These are phyloP conservation scores for Hippocampus kuda DNA, from an alignment of 2,797 vertebrate species.

Conservation along the genomic window DNA sequence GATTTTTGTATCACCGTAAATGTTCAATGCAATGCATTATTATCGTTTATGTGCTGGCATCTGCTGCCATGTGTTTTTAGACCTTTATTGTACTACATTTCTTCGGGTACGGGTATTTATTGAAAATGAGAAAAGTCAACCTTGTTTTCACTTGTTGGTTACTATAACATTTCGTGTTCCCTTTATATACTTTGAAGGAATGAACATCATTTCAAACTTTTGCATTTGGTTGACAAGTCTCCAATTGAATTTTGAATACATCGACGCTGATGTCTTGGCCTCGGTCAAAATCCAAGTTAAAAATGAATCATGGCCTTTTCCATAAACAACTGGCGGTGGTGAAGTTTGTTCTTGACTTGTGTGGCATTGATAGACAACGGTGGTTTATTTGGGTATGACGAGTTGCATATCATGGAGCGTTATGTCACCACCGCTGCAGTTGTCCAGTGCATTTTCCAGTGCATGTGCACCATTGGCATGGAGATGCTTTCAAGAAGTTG, in stretches of 20 bases:
- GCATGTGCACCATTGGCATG: not conserved
- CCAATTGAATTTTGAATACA: too few species aligned
- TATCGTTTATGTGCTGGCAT: not conserved
- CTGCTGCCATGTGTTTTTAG: not conserved
- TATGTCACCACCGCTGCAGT: not conserved
- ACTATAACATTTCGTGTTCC: too few species aligned
- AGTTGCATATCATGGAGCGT: not conserved
- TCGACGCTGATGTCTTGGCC: too few species aligned
- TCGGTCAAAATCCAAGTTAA: too few species aligned
- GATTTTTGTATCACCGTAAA: not conserved
- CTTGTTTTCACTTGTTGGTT: not conserved
- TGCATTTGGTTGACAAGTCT: too few species aligned
- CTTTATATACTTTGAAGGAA: too few species aligned
- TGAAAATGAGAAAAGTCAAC: not conserved
- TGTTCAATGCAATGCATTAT: not conserved
- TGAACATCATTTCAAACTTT: too few species aligned
- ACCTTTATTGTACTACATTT: not conserved
- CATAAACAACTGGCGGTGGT: not conserved
- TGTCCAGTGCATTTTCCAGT: not conserved
- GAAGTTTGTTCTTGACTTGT: not conserved
- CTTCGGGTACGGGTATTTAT: not conserved
- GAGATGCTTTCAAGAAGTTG: conserved; percentile 19
- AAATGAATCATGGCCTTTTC: not conserved
- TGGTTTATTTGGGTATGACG: not conserved
- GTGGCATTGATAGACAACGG: not conserved